Conservation (phyloP, 1,140 invertebrate genomes). For the Dendroctonus ponderosae region DNA sequence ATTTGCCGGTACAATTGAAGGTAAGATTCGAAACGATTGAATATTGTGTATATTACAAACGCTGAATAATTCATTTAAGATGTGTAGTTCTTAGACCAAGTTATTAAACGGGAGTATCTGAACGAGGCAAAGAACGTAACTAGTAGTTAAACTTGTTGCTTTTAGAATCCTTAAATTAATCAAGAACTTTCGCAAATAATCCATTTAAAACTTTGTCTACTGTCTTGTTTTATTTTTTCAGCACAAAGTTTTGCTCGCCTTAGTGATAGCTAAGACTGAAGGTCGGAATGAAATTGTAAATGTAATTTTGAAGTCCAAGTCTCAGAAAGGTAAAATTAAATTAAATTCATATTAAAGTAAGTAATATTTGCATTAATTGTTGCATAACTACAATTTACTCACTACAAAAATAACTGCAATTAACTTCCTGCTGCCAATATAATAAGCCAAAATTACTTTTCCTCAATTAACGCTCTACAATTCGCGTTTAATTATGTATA, state of each 20-base stretch:
- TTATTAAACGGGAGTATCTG: too few species aligned
- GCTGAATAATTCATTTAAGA: too few species aligned
- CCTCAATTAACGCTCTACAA: too few species aligned
- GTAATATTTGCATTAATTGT: too few species aligned
- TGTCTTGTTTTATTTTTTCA: slow-evolving; percentile 6
- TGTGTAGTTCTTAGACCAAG: too few species aligned
- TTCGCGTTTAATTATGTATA: too few species aligned
- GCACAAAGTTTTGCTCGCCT: slow-evolving; percentile 17
- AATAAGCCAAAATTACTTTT: too few species aligned
- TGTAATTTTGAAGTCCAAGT: slow-evolving; percentile 2
- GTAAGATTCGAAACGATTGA: background rate
- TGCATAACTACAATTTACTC: too few species aligned
- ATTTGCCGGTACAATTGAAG: slow-evolving; percentile 10
- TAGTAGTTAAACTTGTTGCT: background rate
- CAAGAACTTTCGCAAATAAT: background rate
- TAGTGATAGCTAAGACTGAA: slow-evolving; percentile 13
- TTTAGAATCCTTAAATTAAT: background rate
- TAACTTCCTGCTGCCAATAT: too few species aligned
- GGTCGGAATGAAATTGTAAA: slow-evolving; percentile 9
- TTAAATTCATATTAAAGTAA: background rate
- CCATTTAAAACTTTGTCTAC: background rate
- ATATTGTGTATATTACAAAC: too few species aligned
- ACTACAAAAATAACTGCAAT: too few species aligned
- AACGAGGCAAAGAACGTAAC: too few species aligned
- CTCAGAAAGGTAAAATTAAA: background rate